phyloP scores from a whole-genome alignment of 1,140 invertebrate species.

The Euura lappo region DNA sequence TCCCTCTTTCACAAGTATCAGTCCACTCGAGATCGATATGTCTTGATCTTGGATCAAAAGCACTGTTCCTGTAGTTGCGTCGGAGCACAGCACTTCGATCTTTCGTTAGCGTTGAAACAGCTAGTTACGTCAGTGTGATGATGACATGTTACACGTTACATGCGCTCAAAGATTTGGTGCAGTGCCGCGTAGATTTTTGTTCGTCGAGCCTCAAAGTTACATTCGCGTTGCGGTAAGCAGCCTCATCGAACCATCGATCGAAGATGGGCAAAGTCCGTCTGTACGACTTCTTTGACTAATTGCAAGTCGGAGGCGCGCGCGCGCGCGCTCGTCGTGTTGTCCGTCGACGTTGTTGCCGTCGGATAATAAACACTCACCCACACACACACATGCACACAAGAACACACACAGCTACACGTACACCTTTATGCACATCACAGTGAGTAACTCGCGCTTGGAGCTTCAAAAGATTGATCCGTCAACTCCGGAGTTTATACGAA shows the following conservation, averaged over 20 bases:
- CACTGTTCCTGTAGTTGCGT: background rate
- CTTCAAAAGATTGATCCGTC: constrained; percentile 1
- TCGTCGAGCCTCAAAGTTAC: no score
- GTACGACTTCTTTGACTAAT: background rate
- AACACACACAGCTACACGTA: background rate
- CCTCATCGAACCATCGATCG: constrained; percentile 2
- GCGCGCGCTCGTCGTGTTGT: background rate
- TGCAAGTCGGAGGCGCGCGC: background rate
- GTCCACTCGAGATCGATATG: background rate
- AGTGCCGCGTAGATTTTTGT: no score
- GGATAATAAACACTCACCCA: background rate
- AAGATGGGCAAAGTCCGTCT: constrained; percentile 4
- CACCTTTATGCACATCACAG: background rate
- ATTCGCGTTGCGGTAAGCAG: background rate
- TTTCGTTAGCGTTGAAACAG: no score
- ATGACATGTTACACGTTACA: no score
- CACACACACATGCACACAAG: background rate
- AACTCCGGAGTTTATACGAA: constrained; percentile 6
- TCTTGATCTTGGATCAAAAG: background rate
- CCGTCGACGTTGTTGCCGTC: background rate
- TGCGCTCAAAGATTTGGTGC: no score
- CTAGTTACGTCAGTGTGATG: no score
- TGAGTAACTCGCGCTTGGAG: background rate
- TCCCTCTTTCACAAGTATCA: no score
- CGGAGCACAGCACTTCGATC: background rate